These are phyloP conservation scores for Linnaemya vulpina DNA, from an alignment of 2,888 invertebrate genomes.

Conservation along the genomic window DNA sequence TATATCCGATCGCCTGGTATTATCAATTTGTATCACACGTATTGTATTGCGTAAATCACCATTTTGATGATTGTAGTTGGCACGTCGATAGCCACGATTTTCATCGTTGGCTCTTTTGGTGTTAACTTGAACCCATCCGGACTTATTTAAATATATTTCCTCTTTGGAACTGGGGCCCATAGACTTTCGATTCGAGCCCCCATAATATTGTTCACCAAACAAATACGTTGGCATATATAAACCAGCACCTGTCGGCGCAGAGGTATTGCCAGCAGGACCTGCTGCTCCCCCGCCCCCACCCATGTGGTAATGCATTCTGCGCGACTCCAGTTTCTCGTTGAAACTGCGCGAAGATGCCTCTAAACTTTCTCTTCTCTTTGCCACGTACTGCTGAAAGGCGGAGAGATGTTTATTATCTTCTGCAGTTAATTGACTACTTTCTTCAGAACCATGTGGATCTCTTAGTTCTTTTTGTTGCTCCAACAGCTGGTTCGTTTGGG, in stretches of 20 bases:
- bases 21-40: constrained; percentile 78
- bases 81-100: constrained; percentile 76
- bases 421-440: constrained; percentile 27
- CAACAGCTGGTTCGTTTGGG: constrained; percentile 60
- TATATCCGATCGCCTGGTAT: constrained; percentile 74
- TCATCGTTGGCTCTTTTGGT: constrained; percentile 81
- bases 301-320: constrained; percentile 82
- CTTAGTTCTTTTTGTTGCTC: constrained; percentile 59
- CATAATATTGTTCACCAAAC: constrained; percentile 80
- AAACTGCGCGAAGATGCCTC: constrained; percentile 81
- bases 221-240: constrained; percentile 81
- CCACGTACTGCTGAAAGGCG: constrained; percentile 80
- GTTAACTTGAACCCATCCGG: constrained; percentile 84
- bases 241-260: constrained; percentile 65
- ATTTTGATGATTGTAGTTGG: constrained; percentile 78
- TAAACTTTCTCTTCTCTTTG: constrained; percentile 80
- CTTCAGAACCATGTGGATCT: constrained; percentile 51
- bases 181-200: constrained; percentile 71
- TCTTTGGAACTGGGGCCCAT: constrained; percentile 76
- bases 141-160: constrained; percentile 83
- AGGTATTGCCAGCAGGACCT: constrained; percentile 62
- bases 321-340: constrained; percentile 82
- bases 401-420: constrained; percentile 73
- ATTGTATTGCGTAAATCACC: constrained; percentile 75
- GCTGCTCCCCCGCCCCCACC: constrained; percentile 73